Evolutionary conservation across 2,113 vertebrate genomes (phyloP), one percentile per base, ranked within the genome.

Genomic region (Pituophis catenifer): DNA sequence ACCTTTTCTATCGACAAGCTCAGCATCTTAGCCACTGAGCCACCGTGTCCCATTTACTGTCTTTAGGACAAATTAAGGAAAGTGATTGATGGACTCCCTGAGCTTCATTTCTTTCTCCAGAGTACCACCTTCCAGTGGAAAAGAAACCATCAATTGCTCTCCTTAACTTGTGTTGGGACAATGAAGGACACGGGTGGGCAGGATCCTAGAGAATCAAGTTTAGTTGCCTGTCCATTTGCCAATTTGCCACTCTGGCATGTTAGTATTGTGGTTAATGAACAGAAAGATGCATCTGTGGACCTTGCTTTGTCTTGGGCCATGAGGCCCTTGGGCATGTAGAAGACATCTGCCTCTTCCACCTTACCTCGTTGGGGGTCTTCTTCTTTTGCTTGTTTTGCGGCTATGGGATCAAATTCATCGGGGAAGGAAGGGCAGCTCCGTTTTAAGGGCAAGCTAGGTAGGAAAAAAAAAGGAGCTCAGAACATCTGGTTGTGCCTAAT

Each of bases 341-440:
- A 57, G n/a, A 12, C 9, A 87, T 13, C 89, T 90, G 12, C 38
- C 15, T 8, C n/a, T 21, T 26, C 29, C 55, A 33, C 1, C 2
- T 95, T 97, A 99, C 99, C 99, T 99, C 98, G 98, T 95, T 99
- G 98, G 6, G 98, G 97, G 90, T 99, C 98, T 0, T 99, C 99
- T 62, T 96, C 98, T 89, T 98, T 98, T 87, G 95, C 89, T 92
- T 98, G 98, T 94, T 99, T 99, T 90, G 97, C 95, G 3, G 98
- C 96, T 5, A 98, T 93, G 0, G 97, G 95, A n/a, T 97, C 97
- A 54, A 96, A 98, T 88, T 98, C 97, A 0, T 99, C 99, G 0
- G 97, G 4, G 81, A 98, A 99, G 0, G 98, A 97, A 1, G 97
- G 97, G 0, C 98, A 97, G 12, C 94, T 97, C 1, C 99, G 98